Percentiles rank a stretch among this genome's conserved stretches.
phyloP scores from a whole-genome alignment of 2,113 vertebrate species.

The Odocoileus virginianus region DNA sequence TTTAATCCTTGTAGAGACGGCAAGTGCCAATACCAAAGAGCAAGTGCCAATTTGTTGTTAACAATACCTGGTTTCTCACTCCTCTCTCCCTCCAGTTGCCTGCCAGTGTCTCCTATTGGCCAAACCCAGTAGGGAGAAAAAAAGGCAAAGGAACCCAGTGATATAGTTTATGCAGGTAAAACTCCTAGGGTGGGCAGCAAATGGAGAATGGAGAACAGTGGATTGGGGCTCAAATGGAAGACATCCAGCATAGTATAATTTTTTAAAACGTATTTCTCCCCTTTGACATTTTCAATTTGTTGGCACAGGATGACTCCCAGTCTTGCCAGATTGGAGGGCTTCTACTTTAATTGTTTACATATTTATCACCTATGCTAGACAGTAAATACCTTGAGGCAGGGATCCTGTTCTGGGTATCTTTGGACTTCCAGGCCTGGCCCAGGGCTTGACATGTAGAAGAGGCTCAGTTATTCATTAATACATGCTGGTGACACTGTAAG shows the following conservation, averaged over 20 bases:
- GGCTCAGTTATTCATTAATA: neutral
- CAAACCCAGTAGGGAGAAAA: neutral
- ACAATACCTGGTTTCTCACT: neutral
- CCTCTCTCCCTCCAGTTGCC: neutral
- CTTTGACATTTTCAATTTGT: neutral
- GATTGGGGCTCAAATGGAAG: neutral
- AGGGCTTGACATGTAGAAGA: neutral
- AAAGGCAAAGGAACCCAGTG: neutral
- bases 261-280: neutral
- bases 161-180: neutral
- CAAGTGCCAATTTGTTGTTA: neutral
- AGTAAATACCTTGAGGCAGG: neutral
- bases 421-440: neutral
- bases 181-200: neutral
- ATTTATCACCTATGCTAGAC: neutral
- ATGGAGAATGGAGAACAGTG: neutral
- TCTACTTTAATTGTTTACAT: neutral
- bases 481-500: neutral
- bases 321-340: neutral
- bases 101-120: neutral
- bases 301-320: neutral
- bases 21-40: neutral
- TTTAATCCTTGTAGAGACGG: neutral
- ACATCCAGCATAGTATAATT: neutral
- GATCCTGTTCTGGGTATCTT: neutral